These are phyloP conservation scores for Lutraria lutraria DNA, from an alignment of 2,888 invertebrate species.

Conservation along the genomic window DNA sequence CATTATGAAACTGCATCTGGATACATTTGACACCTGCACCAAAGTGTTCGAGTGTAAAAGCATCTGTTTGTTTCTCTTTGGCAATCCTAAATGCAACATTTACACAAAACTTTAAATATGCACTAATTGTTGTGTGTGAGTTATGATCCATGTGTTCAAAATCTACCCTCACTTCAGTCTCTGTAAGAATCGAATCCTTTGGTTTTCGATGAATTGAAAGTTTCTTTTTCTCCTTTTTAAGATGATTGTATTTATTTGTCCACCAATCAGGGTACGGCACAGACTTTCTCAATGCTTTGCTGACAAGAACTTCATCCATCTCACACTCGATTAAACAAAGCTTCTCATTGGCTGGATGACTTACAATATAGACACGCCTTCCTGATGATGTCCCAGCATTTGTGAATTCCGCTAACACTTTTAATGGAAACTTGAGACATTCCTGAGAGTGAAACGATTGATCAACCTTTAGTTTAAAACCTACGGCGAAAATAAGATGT, in stretches of 20 bases:
- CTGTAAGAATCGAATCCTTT: not conserved
- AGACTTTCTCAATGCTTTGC: slow-evolving; percentile 40
- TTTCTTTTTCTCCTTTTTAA: slow-evolving; percentile 29
- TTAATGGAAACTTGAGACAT: slow-evolving; percentile 55
- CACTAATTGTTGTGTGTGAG: slow-evolving; percentile 47
- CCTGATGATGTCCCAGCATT: slow-evolving; percentile 55
- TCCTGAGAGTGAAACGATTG: slow-evolving; percentile 38
- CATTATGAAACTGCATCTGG: slow-evolving; percentile 45
- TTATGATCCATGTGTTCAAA: slow-evolving; percentile 56
- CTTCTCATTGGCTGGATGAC: slow-evolving; percentile 27
- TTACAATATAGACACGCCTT: slow-evolving; percentile 38
- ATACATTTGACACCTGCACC: slow-evolving; percentile 46
- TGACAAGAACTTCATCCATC: slow-evolving; percentile 58
- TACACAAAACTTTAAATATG: slow-evolving; percentile 50
- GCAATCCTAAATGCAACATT: slow-evolving; percentile 41
- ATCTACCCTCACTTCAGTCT: slow-evolving; percentile 36
- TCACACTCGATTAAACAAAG: slow-evolving; percentile 41
- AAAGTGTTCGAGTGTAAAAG: slow-evolving; percentile 29
- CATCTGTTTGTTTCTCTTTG: not conserved
- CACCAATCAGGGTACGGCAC: slow-evolving; percentile 61
- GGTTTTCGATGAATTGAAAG: not conserved
- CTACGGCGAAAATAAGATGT: slow-evolving; percentile 46
- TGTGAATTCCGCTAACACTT: slow-evolving; percentile 43
- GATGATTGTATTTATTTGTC: slow-evolving; percentile 49
- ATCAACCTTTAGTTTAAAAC: slow-evolving; percentile 46